Percentiles rank a stretch among this genome's conserved stretches.
Evolutionary conservation across 2,888 invertebrate genomes (phyloP).

Genomic region (Julus scanicus): DNA sequence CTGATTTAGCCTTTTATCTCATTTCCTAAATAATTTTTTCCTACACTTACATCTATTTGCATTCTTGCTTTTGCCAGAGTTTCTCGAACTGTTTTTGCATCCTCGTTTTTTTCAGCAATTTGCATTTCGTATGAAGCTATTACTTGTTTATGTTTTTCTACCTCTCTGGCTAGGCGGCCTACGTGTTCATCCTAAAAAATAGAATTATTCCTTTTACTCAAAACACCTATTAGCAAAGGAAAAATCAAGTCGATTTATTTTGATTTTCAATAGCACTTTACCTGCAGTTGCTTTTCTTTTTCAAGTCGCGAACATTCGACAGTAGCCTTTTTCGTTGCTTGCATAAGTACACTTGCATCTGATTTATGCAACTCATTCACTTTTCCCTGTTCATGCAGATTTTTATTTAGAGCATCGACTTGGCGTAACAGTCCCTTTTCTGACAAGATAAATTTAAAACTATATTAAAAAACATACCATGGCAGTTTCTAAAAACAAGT

Average conservation of each 20-base stretch:
- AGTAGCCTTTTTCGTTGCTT: conserved; percentile 48
- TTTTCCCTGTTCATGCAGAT: neutral
- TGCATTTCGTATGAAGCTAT: neutral
- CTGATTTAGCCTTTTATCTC: no score
- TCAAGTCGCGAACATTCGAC: conserved; percentile 31
- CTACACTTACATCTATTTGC: conserved; percentile 42
- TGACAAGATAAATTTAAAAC: neutral
- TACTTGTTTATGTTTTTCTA: neutral
- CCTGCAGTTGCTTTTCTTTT: conserved; percentile 47
- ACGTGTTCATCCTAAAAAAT: conserved; percentile 47
- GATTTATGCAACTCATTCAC: conserved; percentile 17
- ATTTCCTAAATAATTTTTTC: neutral
- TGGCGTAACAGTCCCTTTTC: conserved; percentile 29
- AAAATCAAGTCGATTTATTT: neutral
- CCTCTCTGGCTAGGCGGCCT: neutral
- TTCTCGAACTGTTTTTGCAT: conserved; percentile 28
- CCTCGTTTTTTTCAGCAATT: neutral
- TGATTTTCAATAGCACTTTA: neutral
- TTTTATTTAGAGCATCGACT: neutral
- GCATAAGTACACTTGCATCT: conserved; percentile 30
- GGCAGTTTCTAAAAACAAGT: neutral
- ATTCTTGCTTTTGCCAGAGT: conserved; percentile 45
- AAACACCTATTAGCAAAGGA: neutral
- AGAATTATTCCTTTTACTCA: neutral
- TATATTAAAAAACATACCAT: neutral